A percentile compares a stretch with the other conserved stretches of the same genome.
Conservation (phyloP, 2,888 invertebrate genomes). For the Andrena chrysosceles region DNA sequence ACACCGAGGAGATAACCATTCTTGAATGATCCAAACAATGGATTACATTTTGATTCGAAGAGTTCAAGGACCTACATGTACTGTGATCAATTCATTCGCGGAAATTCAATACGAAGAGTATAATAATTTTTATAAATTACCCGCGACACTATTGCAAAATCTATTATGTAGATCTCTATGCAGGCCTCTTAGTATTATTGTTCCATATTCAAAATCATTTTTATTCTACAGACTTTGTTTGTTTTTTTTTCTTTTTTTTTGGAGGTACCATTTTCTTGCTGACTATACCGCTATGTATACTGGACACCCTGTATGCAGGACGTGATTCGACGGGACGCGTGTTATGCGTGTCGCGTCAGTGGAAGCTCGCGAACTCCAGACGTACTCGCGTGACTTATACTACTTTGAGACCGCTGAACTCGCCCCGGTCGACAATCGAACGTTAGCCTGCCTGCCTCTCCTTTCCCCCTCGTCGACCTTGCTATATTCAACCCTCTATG, state of each 20-base stretch:
- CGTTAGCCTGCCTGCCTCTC: not conserved
- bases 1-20: too few relatives aligned
- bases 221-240: not conserved
- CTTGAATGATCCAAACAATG: too few relatives aligned
- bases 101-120: too few relatives aligned
- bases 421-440: constrained; percentile 47
- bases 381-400: constrained; percentile 63
- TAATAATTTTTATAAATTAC: too few relatives aligned
- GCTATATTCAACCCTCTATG: constrained; percentile 26
- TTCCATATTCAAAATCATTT: too few relatives aligned
- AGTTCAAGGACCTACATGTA: too few relatives aligned
- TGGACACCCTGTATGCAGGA: not conserved
- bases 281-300: not conserved
- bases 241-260: not conserved
- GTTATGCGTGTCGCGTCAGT: constrained; percentile 21
- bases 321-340: constrained; percentile 1
- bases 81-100: too few relatives aligned
- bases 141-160: too few relatives aligned
- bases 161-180: too few relatives aligned
- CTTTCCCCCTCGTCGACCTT: not conserved
- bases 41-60: too few relatives aligned
- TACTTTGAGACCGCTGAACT: constrained; percentile 63
- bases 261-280: not conserved
- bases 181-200: too few relatives aligned
- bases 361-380: constrained; percentile 41